Conservation (phyloP, 2,797 vertebrate genomes). For the Schizopygopsis pylzovi region DNA sequence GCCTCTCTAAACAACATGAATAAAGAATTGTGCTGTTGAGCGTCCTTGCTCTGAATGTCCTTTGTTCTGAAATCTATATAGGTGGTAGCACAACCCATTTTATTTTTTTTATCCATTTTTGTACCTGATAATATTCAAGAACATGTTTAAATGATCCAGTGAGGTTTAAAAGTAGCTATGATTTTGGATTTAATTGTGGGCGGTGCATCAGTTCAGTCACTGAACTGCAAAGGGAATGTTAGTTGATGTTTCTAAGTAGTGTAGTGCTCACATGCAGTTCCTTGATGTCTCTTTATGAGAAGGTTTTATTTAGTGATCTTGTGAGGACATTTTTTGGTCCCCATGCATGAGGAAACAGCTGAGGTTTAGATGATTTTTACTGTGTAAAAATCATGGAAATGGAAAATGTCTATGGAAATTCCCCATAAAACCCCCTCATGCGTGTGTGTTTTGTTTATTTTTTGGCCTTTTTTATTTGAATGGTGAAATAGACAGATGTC, state of each 20-base stretch:
- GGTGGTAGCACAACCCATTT: not conserved
- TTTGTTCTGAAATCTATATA: not conserved
- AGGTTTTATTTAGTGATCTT: not conserved
- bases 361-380: not conserved
- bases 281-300: too few species aligned
- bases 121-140: constrained; percentile 1
- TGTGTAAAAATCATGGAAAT: not conserved
- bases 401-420: not conserved
- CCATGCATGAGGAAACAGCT: too few species aligned
- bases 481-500: not conserved
- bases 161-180: not conserved
- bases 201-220: not conserved
- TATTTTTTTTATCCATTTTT: not conserved
- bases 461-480: not conserved
- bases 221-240: not conserved
- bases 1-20: not conserved
- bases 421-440: not conserved
- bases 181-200: not conserved
- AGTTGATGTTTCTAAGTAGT: not conserved
- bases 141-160: not conserved
- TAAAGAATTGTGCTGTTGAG: not conserved
- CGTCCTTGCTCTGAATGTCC: not conserved
- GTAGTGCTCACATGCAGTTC: too few species aligned
- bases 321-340: too few species aligned
- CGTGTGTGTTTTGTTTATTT: not conserved